Conservation (phyloP, 2,113 vertebrate genomes). For the Hucho hucho region DNA sequence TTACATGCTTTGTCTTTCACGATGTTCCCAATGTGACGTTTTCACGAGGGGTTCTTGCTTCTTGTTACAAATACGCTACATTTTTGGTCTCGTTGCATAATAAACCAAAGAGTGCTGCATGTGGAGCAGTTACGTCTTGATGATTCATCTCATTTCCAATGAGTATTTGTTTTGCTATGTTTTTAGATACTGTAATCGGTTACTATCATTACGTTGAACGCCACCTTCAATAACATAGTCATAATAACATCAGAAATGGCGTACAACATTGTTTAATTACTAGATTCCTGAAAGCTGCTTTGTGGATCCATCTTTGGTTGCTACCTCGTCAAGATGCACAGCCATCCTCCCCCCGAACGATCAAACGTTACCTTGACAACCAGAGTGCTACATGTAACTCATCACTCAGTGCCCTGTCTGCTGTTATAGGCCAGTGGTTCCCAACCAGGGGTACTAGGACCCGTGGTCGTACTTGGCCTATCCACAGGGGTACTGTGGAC, state of each 20-base stretch:
- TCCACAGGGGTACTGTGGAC: too few relatives aligned
- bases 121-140: neutral
- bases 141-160: too few relatives aligned
- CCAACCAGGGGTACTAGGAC: too few relatives aligned
- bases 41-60: neutral
- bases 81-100: too few relatives aligned
- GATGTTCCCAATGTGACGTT: neutral
- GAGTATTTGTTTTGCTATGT: too few relatives aligned
- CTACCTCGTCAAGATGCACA: conserved; percentile 62
- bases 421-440: neutral
- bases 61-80: neutral
- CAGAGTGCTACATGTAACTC: conserved; percentile 68
- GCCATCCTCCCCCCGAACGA: conserved; percentile 59
- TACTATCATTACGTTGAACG: neutral
- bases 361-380: conserved; percentile 74
- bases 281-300: neutral
- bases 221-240: neutral
- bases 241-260: neutral
- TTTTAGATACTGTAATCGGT: too few relatives aligned
- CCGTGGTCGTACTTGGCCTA: too few relatives aligned
- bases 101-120: neutral
- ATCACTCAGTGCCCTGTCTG: conserved; percentile 53
- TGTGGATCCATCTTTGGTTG: conserved; percentile 2
- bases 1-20: neutral
- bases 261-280: neutral